These are phyloP conservation scores for Phoebastria nigripes DNA, from an alignment of 2,797 vertebrate species.

Conservation along the genomic window DNA sequence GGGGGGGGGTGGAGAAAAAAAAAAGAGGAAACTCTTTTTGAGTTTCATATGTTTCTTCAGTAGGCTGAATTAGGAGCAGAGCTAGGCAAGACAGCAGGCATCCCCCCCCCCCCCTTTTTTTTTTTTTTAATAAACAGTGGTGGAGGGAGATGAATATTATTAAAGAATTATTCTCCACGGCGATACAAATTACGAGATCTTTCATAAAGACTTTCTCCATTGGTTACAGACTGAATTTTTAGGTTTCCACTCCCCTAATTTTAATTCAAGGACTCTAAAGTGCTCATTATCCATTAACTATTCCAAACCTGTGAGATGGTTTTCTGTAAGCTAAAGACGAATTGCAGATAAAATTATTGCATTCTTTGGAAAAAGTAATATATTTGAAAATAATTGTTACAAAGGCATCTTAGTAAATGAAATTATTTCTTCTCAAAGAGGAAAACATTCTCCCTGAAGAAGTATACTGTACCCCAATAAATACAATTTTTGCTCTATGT, in stretches of 20 bases:
- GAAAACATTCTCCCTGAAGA: neutral
- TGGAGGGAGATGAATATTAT: neutral
- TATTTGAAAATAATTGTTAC: neutral
- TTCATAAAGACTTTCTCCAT: neutral
- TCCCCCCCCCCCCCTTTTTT: fast-evolving
- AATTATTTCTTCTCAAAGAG: neutral
- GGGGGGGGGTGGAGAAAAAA: too few species aligned
- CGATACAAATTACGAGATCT: neutral
- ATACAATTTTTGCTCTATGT: fast-evolving
- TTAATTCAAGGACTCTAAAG: neutral
- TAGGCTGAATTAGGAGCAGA: neutral
- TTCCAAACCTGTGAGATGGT: neutral
- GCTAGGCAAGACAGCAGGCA: neutral
- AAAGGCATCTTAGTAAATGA: neutral
- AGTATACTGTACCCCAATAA: neutral
- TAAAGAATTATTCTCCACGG: neutral
- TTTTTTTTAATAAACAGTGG: neutral
- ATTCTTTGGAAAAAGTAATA: neutral
- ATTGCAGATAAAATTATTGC: neutral
- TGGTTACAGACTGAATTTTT: neutral
- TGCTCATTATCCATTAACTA: neutral
- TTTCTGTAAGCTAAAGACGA: neutral
- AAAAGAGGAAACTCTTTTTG: neutral
- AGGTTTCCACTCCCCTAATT: neutral
- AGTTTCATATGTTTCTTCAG: neutral